Evolutionary conservation across 2,113 vertebrate genomes (phyloP).

Genomic region (Talpa occidentalis): DNA sequence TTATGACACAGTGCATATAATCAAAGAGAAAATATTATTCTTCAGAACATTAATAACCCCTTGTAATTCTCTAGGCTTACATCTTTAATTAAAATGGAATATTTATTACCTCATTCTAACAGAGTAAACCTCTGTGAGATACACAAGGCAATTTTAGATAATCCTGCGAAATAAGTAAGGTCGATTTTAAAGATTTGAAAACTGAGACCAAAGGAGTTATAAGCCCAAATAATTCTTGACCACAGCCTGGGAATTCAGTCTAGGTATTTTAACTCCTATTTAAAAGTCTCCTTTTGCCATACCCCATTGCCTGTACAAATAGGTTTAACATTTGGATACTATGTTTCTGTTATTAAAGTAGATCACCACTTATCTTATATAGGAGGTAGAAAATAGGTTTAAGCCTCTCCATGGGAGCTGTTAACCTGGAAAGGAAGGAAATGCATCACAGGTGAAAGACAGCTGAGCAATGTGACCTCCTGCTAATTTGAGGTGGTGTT

Average conservation of each 20-base stretch:
- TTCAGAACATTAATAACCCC: not conserved
- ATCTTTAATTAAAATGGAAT: not conserved
- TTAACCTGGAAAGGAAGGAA: constrained; percentile 73
- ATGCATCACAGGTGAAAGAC: constrained; percentile 73
- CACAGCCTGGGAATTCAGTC: not conserved
- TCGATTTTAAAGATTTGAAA: not conserved
- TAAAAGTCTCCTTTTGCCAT: constrained; percentile 49
- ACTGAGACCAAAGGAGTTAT: not conserved
- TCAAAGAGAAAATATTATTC: not conserved
- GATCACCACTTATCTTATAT: constrained; percentile 70
- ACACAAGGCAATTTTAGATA: not conserved
- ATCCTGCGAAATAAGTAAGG: not conserved
- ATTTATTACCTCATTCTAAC: not conserved
- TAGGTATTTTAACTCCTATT: not conserved
- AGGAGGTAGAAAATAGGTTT: constrained; percentile 65
- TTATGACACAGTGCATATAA: not conserved
- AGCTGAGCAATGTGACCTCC: constrained; percentile 69
- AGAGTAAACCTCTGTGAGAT: not conserved
- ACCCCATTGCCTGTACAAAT: not conserved
- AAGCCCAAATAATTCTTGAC: not conserved
- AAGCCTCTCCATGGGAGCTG: constrained; percentile 67
- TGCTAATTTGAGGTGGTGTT: constrained; percentile 71
- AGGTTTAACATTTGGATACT: constrained; percentile 58
- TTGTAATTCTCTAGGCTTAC: not conserved
- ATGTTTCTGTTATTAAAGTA: constrained; percentile 75